Evolutionary conservation across 1,140 invertebrate species (phyloP), one percentile per base, ranked within the genome.

Genomic region (Hycleus phaleratus): DNA sequence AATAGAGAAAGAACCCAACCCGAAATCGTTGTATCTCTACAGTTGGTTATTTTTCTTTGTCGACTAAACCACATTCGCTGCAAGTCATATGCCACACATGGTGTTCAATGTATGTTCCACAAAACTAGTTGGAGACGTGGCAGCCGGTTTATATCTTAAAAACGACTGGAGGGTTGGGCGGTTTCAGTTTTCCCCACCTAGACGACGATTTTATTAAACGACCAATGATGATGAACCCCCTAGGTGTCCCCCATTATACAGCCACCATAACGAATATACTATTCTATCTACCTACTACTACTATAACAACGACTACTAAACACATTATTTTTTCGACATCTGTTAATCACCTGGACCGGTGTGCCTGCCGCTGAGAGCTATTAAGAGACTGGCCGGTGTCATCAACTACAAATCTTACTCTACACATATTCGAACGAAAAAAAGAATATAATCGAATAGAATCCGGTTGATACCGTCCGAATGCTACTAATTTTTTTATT

Each of bases 291-390:
- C 32, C 32, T 32, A 32, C 7, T 18, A 18, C 18, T 18, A 18
- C 18, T 18, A 18, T 18, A 18, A 18, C 18, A 18, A 18, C 18
- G 18, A 18, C 18, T 18, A 18, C 32, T 56, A 56, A 59, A 55
- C 58, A 56, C 54, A 49, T 53, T 56, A 52, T 56, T 63, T 61
- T 63, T 63, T 58, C 60, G 56, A 61, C 62, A 61, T 60, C 62
- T 61, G 62, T 63, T 63, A 63, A 63, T 63, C 58, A 63, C 62
- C 62, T 61, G 62, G 55, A 58, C 56, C 49, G 54, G 61, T 63
- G 54, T 57, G 55, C 32, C 32, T 57, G 55, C 32, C 32, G 61
- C 57, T 49, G 52, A 59, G 54, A 57, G 61, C 61, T 63, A 63
- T 63, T 60, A 63, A 59, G 51, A 38, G 38, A 32, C 4, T 45